Percentiles rank a stretch among this genome's conserved stretches.
Conservation (phyloP, 2,888 invertebrate species). For the Anticlea derivata region DNA sequence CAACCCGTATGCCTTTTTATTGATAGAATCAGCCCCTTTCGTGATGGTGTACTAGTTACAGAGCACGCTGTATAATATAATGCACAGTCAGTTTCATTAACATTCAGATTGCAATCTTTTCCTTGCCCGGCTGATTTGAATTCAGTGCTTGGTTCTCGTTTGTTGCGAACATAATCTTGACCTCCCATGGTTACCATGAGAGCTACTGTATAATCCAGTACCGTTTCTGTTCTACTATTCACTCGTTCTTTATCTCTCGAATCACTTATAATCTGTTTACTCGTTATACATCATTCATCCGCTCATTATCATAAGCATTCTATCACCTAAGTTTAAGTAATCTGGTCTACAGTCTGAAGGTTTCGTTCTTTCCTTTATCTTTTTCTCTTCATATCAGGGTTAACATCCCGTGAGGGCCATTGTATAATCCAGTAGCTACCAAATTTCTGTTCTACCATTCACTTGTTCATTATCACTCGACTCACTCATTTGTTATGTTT, state of each 20-base stretch:
- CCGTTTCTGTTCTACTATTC: not conserved
- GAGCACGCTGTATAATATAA: not conserved
- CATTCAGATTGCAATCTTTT: slow-evolving; percentile 16
- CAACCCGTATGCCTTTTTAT: too few species aligned
- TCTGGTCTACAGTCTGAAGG: too few species aligned
- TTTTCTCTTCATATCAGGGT: too few species aligned
- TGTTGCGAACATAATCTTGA: slow-evolving; percentile 41
- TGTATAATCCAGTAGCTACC: not conserved
- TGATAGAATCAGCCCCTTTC: too few species aligned
- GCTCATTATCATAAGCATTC: not conserved
- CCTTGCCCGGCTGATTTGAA: slow-evolving; percentile 41
- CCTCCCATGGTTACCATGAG: slow-evolving; percentile 24
- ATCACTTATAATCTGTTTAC: too few species aligned
- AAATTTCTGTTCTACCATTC: not conserved
- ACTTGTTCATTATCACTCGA: not conserved
- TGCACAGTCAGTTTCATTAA: slow-evolving; percentile 6
- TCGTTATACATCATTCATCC: not conserved
- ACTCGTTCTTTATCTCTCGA: not conserved
- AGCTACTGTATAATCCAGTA: not conserved
- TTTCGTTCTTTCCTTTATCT: not conserved
- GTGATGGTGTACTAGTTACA: too few species aligned
- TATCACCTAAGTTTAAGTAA: too few species aligned
- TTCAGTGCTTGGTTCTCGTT: slow-evolving; percentile 46
- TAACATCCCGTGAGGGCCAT: too few species aligned
- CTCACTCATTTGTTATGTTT: too few species aligned